Conservation (phyloP, 2,113 vertebrate genomes). For the Terrapene triunguis region DNA sequence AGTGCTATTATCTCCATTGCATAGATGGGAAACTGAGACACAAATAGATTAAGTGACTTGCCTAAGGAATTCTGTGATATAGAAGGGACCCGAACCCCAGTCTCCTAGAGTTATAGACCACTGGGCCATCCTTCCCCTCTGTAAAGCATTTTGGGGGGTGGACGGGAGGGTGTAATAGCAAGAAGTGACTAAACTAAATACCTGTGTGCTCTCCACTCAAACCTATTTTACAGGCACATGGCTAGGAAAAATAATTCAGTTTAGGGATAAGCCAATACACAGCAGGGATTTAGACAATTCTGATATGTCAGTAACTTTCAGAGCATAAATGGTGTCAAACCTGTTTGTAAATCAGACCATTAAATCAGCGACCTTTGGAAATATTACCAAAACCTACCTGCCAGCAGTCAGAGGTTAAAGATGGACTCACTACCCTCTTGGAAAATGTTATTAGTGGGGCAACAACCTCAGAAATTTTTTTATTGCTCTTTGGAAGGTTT, state of each 20-base stretch:
- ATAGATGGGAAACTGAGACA: neutral
- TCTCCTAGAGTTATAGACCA: neutral
- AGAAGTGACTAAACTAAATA: neutral
- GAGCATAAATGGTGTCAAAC: neutral
- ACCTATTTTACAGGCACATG: neutral
- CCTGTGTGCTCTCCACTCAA: neutral
- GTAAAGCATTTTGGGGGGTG: rapidly evolving
- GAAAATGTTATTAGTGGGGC: conserved; percentile 70
- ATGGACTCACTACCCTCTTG: conserved; percentile 66
- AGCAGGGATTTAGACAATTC: neutral
- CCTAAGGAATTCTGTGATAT: neutral
- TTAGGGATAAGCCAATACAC: conserved; percentile 24
- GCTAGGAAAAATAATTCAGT: conserved; percentile 34
- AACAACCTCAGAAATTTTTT: conserved; percentile 63
- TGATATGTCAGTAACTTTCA: neutral
- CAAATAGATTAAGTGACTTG: neutral
- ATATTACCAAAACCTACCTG: conserved; percentile 3
- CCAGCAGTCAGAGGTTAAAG: conserved; percentile 74
- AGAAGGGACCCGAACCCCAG: neutral
- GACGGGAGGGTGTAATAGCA: neutral
- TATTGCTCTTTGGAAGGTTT: conserved; percentile 75
- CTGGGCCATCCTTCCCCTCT: neutral
- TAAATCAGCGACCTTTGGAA: conserved; percentile 45
- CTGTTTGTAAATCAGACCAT: neutral
- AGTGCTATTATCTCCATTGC: neutral